Evolutionary conservation across 2,888 invertebrate genomes (phyloP).

Genomic region (Seira ritae): DNA sequence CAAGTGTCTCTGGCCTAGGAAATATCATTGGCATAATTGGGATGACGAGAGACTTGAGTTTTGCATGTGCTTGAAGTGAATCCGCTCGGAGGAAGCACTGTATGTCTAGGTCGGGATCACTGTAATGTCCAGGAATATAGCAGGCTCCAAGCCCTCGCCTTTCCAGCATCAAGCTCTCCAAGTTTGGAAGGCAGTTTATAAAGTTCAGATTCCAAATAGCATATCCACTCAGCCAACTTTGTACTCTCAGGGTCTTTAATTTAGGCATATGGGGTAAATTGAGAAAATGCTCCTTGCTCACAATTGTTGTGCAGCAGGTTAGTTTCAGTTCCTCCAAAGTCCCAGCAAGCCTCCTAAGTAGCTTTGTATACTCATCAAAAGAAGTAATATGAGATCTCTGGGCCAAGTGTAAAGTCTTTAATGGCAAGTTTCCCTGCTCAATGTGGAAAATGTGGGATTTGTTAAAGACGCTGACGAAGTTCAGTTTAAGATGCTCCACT

Average conservation of each 20-base stretch:
- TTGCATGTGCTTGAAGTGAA: neutral
- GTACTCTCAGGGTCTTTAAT: constrained; percentile 27
- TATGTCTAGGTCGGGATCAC: neutral
- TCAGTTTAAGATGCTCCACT: constrained; percentile 33
- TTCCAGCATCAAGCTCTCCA: constrained; percentile 43
- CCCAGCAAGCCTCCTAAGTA: constrained; percentile 25
- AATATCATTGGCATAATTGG: constrained; percentile 45
- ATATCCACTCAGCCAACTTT: constrained; percentile 45
- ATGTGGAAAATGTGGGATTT: constrained; percentile 34
- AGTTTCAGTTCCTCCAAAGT: constrained; percentile 47
- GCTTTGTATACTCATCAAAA: constrained; percentile 22
- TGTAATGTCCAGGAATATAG: neutral
- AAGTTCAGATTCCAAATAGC: constrained; percentile 46
- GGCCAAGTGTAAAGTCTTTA: constrained; percentile 39
- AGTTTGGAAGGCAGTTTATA: constrained; percentile 26
- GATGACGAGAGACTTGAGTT: constrained; percentile 26
- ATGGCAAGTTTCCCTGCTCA: constrained; percentile 29
- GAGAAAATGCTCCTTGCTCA: constrained; percentile 36
- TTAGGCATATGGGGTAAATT: constrained; percentile 35
- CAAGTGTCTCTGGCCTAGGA: constrained; percentile 18
- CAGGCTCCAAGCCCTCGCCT: constrained; percentile 39
- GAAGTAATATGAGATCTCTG: constrained; percentile 31
- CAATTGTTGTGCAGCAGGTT: constrained; percentile 28
- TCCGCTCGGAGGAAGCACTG: constrained; percentile 20
- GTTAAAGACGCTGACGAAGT: constrained; percentile 40